Evolutionary conservation across 2,888 invertebrate species (phyloP).

Genomic region (Saturnia japonica): DNA sequence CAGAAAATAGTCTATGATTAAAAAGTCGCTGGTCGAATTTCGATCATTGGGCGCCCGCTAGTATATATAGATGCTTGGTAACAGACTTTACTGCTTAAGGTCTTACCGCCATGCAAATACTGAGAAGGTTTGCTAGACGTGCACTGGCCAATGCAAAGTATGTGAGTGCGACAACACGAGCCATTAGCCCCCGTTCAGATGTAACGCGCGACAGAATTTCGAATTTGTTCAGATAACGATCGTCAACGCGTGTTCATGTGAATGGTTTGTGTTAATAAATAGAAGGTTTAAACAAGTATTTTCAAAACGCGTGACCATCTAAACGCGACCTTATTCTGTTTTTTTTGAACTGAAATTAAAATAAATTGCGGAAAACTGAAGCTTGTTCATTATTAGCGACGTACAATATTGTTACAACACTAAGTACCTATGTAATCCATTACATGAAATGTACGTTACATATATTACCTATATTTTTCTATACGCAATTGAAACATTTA

Average conservation of each 20-base stretch:
- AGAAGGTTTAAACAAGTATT: too few relatives aligned
- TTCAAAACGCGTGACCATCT: too few relatives aligned
- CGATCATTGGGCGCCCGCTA: too few relatives aligned
- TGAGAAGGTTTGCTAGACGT: neutral
- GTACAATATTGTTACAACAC: neutral
- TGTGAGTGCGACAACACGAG: neutral
- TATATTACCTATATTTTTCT: neutral
- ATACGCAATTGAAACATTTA: neutral
- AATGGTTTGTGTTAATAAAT: too few relatives aligned
- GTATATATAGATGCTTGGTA: too few relatives aligned
- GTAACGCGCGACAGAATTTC: too few relatives aligned
- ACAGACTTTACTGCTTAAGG: too few relatives aligned
- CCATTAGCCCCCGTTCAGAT: neutral
- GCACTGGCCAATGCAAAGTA: neutral
- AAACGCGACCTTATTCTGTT: too few relatives aligned
- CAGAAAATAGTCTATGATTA: too few relatives aligned
- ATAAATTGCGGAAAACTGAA: neutral
- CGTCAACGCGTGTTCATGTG: too few relatives aligned
- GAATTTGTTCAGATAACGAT: too few relatives aligned
- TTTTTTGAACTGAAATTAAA: slow-evolving; percentile 3
- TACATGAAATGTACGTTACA: neutral
- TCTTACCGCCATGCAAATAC: neutral
- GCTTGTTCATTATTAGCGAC: neutral
- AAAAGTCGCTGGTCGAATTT: too few relatives aligned
- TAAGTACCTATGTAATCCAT: neutral